phyloP scores from a whole-genome alignment of 2,888 invertebrate species.

The Ditula angustiorana region DNA sequence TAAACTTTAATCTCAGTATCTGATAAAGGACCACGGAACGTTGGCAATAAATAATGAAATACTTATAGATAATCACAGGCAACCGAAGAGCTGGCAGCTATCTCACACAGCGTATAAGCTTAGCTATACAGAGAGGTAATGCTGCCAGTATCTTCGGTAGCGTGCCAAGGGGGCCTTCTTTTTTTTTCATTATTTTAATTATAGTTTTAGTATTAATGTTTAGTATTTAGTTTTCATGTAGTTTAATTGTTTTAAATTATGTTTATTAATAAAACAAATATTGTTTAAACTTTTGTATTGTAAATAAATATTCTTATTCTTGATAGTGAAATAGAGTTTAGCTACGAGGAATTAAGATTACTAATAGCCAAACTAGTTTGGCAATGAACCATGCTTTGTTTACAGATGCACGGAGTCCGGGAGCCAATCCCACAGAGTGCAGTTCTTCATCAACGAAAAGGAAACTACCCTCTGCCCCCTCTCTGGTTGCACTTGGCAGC shows the following conservation, averaged over 20 bases:
- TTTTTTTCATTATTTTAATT: too few relatives aligned
- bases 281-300: too few relatives aligned
- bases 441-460: constrained; percentile 42
- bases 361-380: not conserved
- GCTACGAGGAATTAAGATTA: not conserved
- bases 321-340: not conserved
- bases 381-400: not conserved
- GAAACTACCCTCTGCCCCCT: constrained; percentile 33
- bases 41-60: not conserved
- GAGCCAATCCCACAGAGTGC: constrained; percentile 26
- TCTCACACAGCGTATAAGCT: not conserved
- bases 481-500: constrained; percentile 39
- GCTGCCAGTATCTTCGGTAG: too few relatives aligned
- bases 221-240: too few relatives aligned
- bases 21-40: not conserved
- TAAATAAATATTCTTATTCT: too few relatives aligned
- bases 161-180: too few relatives aligned
- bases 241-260: too few relatives aligned
- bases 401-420: constrained; percentile 35
- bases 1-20: not conserved
- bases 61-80: not conserved
- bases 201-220: too few relatives aligned
- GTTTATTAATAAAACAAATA: too few relatives aligned
- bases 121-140: too few relatives aligned
- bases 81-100: too few relatives aligned